Evolutionary conservation across 2,888 invertebrate species (phyloP), one percentile per base, ranked within the genome.

Genomic region (Phyllotreta striolata): DNA sequence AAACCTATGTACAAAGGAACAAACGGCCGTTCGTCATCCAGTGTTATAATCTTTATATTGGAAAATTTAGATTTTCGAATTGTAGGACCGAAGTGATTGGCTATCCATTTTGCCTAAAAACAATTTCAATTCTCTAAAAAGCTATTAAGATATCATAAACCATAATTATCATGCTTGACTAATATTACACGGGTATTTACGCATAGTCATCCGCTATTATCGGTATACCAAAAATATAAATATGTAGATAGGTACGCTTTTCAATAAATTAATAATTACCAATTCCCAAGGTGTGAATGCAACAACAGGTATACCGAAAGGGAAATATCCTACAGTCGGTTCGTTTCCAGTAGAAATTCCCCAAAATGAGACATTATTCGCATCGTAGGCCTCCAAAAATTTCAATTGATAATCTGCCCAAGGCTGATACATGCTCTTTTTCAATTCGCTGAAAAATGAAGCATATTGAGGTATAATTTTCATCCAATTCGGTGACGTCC

Each of bases 281-380:
- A 62, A 41, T 55, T 8, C n/a, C 2, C 37, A 6, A 8, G 44
- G 13, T 34, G 43, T 40, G 41, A 62, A 66, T 9, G 14, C 55
- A 10, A 62, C 47, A n/a, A 54, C 35, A 8, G 63, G 66, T 6
- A 72, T 40, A 0, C 40, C 13, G 2, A 44, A 7, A 1, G 62
- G 54, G 1, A 58, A 4, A 24, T 68, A 41, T 4, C 89, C 89
- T 75, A 90, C 89, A 3, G 86, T 74, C 0, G 96, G 96, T 77
- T 96, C 96, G 77, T 96, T 96, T 34, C 93, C 93, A 0, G 92
- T 90, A 0, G 95, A 91, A 35, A 95, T 82, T 0, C 89, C 92
- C 96, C 96, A 96, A 70, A 91, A 87, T 1, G 85, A 80, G 43
- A 88, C 80, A 13, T 87, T 88, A n/a, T 88, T 81, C 43, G 86